phyloP scores from a whole-genome alignment of 1,140 invertebrate genomes.

The Ephestia elutella region DNA sequence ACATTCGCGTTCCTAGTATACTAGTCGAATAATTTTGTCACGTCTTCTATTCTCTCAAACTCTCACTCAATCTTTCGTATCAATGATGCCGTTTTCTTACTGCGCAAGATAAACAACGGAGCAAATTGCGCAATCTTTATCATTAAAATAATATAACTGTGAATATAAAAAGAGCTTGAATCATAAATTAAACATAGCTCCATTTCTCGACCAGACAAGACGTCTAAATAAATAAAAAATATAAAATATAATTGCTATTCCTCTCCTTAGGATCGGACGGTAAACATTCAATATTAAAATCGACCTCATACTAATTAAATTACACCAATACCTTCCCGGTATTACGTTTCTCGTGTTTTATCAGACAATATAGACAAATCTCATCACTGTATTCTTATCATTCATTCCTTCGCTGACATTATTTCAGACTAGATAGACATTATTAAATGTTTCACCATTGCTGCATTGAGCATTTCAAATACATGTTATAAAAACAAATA shows the following conservation, averaged over 20 bases:
- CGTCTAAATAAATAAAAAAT: slow-evolving; percentile 4
- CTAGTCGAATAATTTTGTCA: not conserved
- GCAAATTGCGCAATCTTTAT: slow-evolving; percentile 1
- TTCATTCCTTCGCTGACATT: slow-evolving; percentile 56
- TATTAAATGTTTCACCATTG: slow-evolving; percentile 43
- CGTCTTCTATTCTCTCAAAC: not conserved
- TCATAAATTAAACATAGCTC: slow-evolving; percentile 3
- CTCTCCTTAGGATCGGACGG: slow-evolving; percentile 9
- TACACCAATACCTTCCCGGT: not conserved
- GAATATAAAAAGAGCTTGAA: slow-evolving; percentile 2
- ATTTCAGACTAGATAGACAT: slow-evolving; percentile 61
- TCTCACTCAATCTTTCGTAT: not conserved
- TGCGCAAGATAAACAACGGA: not conserved
- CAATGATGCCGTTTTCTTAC: not conserved
- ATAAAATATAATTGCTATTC: slow-evolving; percentile 8
- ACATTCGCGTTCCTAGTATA: slow-evolving; percentile 1
- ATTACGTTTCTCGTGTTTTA: slow-evolving; percentile 9
- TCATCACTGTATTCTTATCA: slow-evolving; percentile 25
- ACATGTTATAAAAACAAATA: slow-evolving; percentile 32
- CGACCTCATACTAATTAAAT: slow-evolving; percentile 3
- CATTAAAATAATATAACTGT: not conserved
- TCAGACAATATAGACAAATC: slow-evolving; percentile 11
- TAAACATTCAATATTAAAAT: slow-evolving; percentile 2
- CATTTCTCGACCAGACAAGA: not conserved
- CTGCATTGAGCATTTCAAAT: slow-evolving; percentile 28